These are phyloP conservation scores for Phenganax subtilis DNA, from an alignment of 92 coral and sea anemone species.

Conservation along the genomic window DNA sequence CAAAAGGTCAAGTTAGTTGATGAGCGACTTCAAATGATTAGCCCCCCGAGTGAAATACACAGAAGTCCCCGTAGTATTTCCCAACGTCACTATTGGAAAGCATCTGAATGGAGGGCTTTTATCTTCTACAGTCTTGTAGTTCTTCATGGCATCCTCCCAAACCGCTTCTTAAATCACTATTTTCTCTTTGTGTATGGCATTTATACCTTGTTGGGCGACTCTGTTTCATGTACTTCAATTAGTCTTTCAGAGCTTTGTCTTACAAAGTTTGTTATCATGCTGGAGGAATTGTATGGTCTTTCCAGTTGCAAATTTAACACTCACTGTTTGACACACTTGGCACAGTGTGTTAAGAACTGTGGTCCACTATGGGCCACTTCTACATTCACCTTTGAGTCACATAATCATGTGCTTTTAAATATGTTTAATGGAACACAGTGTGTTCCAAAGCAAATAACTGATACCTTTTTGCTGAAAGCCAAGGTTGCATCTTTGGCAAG, in stretches of 20 bases:
- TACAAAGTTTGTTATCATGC: neutral
- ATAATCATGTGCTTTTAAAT: neutral
- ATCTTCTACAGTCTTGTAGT: neutral
- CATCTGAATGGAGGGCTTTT: conserved; percentile 1
- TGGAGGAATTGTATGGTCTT: neutral
- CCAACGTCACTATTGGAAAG: neutral
- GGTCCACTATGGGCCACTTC: neutral
- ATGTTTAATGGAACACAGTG: neutral
- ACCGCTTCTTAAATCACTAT: neutral
- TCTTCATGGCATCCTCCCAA: neutral
- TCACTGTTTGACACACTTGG: neutral
- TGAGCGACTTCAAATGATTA: neutral
- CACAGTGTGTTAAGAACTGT: neutral
- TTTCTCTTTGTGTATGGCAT: conserved; percentile 16
- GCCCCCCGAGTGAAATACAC: conserved; percentile 17
- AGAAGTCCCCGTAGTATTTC: conserved; percentile 12
- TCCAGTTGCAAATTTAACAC: neutral
- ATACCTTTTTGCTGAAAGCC: no score
- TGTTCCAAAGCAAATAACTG: neutral
- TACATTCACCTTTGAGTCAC: neutral
- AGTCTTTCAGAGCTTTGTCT: neutral
- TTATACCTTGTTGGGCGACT: conserved; percentile 11
- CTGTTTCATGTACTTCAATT: neutral
- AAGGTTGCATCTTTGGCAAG: neutral
- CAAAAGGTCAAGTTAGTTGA: conserved; percentile 5